Evolutionary conservation across 2,888 invertebrate species (phyloP).

Genomic region (Melikaiella ostensackeni): DNA sequence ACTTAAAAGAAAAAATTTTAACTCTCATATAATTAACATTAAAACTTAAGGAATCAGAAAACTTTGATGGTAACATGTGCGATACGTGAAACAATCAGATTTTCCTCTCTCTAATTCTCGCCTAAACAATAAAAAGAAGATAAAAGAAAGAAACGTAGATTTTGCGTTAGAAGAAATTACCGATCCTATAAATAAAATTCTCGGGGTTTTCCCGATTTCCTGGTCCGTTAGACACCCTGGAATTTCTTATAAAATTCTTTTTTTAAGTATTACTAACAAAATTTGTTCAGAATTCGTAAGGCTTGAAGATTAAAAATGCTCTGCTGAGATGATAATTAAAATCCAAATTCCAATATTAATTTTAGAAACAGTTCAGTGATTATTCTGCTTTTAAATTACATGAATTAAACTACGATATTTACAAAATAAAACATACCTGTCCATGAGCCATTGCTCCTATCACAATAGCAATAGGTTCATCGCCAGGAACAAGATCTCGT

Average conservation of each 20-base stretch:
- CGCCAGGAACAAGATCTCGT: slow-evolving; percentile 86
- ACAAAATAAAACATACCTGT: slow-evolving; percentile 82
- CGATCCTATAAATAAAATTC: no score
- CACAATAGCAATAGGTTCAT: slow-evolving; percentile 92
- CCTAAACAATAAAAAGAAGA: no score
- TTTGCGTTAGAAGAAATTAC: no score
- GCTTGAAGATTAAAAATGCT: background rate
- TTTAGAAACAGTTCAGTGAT: background rate
- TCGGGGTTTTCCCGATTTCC: no score
- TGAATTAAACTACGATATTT: background rate
- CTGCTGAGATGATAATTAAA: background rate
- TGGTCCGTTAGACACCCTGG: no score
- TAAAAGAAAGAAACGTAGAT: no score
- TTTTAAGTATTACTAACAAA: background rate
- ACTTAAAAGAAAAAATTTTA: no score
- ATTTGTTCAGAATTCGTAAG: background rate
- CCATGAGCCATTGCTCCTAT: slow-evolving; percentile 99
- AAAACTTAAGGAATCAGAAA: no score
- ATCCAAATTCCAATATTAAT: background rate
- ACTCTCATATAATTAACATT: no score
- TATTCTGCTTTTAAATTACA: background rate
- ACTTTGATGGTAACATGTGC: no score
- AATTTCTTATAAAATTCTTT: background rate
- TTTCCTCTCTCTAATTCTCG: no score
- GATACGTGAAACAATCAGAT: no score